Evolutionary conservation across 1,140 invertebrate species (phyloP).

Genomic region (Arion vulgaris): DNA sequence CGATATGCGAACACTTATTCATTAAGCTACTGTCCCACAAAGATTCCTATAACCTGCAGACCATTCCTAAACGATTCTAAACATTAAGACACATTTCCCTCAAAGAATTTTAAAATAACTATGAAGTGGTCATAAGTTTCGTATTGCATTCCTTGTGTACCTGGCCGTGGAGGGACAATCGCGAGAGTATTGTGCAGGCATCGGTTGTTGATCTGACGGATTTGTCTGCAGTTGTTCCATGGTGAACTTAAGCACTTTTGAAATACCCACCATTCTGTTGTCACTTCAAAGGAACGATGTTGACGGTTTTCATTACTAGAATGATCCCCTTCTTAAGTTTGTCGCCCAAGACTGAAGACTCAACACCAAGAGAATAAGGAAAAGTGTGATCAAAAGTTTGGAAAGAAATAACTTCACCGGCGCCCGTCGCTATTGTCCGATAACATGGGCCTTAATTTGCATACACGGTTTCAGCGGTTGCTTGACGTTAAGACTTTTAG

Average conservation of each 20-base stretch:
- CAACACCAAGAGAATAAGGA: not conserved
- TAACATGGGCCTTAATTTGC: not conserved
- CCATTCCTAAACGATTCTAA: no score
- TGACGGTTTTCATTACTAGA: not conserved
- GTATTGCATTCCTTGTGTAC: no score
- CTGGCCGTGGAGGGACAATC: no score
- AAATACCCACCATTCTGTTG: not conserved
- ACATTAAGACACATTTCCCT: no score
- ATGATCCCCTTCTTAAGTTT: not conserved
- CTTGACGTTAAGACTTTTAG: no score
- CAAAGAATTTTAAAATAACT: no score
- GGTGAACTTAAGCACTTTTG: no score
- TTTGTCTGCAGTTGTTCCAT: not conserved
- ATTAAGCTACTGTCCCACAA: no score
- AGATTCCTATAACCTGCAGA: no score
- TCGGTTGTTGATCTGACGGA: constrained; percentile 1
- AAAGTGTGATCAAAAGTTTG: not conserved
- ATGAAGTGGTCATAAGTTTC: no score
- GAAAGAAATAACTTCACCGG: not conserved
- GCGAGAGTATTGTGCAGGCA: no score
- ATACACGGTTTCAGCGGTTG: not conserved
- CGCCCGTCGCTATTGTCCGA: not conserved
- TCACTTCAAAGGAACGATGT: not conserved
- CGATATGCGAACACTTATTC: no score
- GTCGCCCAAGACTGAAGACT: not conserved